Conservation (phyloP, 2,797 vertebrate genomes). For the Enteromius mattozi region DNA sequence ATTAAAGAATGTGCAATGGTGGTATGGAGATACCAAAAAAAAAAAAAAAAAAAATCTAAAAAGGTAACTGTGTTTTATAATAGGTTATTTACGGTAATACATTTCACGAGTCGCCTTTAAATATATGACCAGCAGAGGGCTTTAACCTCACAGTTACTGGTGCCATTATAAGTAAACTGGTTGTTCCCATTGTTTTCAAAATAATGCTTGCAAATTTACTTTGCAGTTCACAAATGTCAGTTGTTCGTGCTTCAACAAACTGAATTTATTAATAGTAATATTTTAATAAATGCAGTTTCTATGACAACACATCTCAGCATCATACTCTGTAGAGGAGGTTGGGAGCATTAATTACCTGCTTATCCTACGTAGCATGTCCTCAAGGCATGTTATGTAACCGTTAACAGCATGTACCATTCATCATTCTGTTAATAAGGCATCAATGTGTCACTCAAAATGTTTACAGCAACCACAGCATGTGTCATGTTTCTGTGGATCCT, state of each 20-base stretch:
- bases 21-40: neutral
- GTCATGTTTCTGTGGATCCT: conserved; percentile 5
- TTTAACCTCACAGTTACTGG: neutral
- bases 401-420: conserved; percentile 12
- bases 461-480: neutral
- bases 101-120: neutral
- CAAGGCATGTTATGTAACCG: conserved; percentile 17
- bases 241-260: neutral
- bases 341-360: neutral
- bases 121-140: neutral
- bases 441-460: conserved; percentile 1
- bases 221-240: neutral
- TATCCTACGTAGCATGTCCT: neutral
- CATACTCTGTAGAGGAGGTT: neutral
- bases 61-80: neutral
- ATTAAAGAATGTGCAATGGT: neutral
- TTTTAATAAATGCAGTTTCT: neutral
- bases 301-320: neutral
- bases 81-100: neutral
- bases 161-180: neutral
- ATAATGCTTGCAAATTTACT: neutral
- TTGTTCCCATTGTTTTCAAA: neutral
- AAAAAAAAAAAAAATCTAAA: neutral
- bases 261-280: neutral
- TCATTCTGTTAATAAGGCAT: neutral